Percentiles rank a stretch among this genome's conserved stretches.
Evolutionary conservation across 2,888 invertebrate genomes (phyloP).

Genomic region (Spialia ferax): DNA sequence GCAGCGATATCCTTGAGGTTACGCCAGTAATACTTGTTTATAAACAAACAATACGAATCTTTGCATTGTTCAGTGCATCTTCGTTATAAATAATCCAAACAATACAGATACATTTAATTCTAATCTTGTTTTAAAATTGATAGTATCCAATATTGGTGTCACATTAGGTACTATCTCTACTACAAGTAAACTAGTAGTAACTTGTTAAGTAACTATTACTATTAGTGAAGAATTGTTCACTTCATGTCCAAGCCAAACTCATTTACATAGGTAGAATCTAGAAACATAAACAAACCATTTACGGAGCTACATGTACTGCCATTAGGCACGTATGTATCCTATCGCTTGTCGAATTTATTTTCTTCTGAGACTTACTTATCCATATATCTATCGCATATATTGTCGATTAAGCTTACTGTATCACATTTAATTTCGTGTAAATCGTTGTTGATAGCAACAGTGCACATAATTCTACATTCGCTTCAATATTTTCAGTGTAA

Average conservation of each 20-base stretch:
- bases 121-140: no score
- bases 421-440: not conserved
- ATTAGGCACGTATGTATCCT: not conserved
- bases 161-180: no score
- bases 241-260: no score
- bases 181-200: no score
- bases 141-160: no score
- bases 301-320: not conserved
- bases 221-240: no score
- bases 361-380: not conserved
- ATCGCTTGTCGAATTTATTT: not conserved
- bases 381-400: not conserved
- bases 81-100: not conserved
- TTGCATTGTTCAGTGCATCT: not conserved
- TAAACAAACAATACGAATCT: constrained; percentile 34
- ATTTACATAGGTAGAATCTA: no score
- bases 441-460: not conserved
- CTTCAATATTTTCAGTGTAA: constrained; percentile 21
- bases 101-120: no score
- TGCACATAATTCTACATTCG: not conserved
- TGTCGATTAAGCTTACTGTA: not conserved
- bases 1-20: constrained; percentile 38
- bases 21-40: constrained; percentile 35
- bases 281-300: no score
- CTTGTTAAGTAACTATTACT: no score